A percentile compares a stretch with the other conserved stretches of the same genome.
phyloP scores from a whole-genome alignment of 1,140 invertebrate genomes.

The Gonatopus flavifemur region DNA sequence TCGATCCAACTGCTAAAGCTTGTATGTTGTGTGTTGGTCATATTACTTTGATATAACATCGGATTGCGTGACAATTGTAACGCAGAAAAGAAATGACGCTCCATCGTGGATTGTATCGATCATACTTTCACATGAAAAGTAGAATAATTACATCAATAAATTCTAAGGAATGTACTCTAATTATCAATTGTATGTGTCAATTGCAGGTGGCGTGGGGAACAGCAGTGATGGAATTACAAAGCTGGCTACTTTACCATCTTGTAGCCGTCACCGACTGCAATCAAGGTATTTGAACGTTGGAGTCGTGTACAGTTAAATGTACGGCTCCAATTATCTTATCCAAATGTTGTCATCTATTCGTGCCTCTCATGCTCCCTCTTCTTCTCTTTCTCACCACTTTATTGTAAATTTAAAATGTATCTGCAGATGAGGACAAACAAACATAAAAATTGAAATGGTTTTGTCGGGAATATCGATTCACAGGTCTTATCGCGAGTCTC shows the following conservation, averaged over 20 bases:
- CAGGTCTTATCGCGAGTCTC: no score
- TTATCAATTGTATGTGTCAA: background rate
- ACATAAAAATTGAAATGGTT: no score
- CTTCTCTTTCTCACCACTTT: no score
- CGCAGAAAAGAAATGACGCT: no score
- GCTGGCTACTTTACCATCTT: slow-evolving; percentile 56
- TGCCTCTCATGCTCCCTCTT: no score
- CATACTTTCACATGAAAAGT: background rate
- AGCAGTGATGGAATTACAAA: slow-evolving; percentile 56
- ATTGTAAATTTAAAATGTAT: no score
- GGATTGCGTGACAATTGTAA: background rate
- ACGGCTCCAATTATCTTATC: no score
- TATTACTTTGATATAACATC: background rate
- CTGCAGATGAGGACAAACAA: no score
- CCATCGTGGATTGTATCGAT: background rate
- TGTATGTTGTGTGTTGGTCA: slow-evolving; percentile 5
- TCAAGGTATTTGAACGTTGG: no score
- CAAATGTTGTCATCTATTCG: no score
- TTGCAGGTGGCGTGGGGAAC: slow-evolving; percentile 58
- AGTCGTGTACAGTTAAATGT: no score
- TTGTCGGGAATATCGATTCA: no score
- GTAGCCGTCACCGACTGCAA: slow-evolving; percentile 56
- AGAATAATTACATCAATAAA: background rate
- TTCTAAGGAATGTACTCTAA: background rate
- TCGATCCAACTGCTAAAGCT: slow-evolving; percentile 44